A percentile compares a stretch with the other conserved stretches of the same genome.
phyloP scores from a whole-genome alignment of 2,113 vertebrate genomes.

The Lonchura striata region DNA sequence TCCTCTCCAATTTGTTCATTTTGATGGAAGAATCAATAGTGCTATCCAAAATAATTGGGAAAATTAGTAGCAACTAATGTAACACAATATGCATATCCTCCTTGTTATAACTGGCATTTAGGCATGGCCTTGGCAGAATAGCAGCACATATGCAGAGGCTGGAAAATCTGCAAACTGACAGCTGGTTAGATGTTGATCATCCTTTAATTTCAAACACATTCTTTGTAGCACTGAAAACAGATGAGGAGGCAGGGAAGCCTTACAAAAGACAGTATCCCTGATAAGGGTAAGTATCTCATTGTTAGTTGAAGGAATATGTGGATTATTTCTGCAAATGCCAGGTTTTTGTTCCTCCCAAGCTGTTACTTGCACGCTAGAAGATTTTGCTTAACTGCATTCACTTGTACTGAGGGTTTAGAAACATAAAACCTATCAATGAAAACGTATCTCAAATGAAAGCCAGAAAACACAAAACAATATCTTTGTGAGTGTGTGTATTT shows the following conservation, averaged over 20 bases:
- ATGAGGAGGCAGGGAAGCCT: constrained; percentile 11
- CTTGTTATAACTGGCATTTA: not conserved
- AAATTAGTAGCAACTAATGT: constrained; percentile 44
- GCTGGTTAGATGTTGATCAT: constrained; percentile 28
- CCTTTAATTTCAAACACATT: constrained; percentile 26
- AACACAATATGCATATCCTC: constrained; percentile 33
- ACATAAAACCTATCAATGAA: not conserved
- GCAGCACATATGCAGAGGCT: not conserved
- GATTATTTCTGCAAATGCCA: not conserved
- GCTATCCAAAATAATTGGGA: constrained; percentile 34
- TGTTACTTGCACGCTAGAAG: not conserved
- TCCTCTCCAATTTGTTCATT: constrained; percentile 51
- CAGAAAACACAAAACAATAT: not conserved
- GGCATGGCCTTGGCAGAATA: not conserved
- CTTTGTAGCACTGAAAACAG: constrained; percentile 40
- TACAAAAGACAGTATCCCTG: constrained; percentile 33
- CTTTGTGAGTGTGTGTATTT: not conserved
- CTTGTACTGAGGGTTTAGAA: not conserved
- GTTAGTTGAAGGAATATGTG: constrained; percentile 35
- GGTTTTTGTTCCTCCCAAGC: constrained; percentile 31
- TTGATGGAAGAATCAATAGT: constrained; percentile 50
- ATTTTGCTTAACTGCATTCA: constrained; percentile 14
- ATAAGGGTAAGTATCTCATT: not conserved
- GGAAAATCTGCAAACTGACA: not conserved
- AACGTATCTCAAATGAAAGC: not conserved